Base-by-base conservation (phyloP, 2,113 vertebrate species). In the Lepus timidus region DNA sequence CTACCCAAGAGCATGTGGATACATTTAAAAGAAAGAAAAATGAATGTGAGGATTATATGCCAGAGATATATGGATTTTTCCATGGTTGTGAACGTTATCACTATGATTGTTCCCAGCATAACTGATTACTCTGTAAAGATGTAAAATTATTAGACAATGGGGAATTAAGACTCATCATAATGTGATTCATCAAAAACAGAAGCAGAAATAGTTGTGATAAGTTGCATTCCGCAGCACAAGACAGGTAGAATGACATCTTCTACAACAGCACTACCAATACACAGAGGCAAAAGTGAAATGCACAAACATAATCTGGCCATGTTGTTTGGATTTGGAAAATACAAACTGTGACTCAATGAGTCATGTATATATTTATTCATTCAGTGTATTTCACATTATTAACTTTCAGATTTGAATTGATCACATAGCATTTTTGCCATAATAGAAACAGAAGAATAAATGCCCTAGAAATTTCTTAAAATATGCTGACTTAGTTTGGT, bases 391-490 rank as follows among this genome's bases (percentile, higher is more conserved):
- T 83, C 20, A 36, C 6, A 29, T 36, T 67, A 51, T 79, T 93
- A 89, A 31, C 33, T 95, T 93, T n/a, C 39, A 74, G n/a, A 84
- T 10, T 9, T n/a, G n/a, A 87, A 8, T 9, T n/a, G 70, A 73
- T 71, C 67, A 58, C 4, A 23, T 33, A 52, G 9, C 8, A 70
- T 88, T 39, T 52, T 90, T 80, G 55, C 6, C 80, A 52, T 9
- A 31, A 62, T 29, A 7, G 7, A 25, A 6, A 0, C 23, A 25
- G 55, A 58, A 58, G 8, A 75, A 65, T 68, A 4, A 79, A 14
- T 0, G 61, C 11, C 23, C 58, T 52, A 6, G 3, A 20, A 31
- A 1, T 85, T 39, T 84, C 44, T 87, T 78, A 31, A 62, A 86
- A 17, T 33, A 68, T 10, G 3, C 14, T 22, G 19, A 1, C 14